phyloP scores from a whole-genome alignment of 2,888 invertebrate genomes.

The Pharmacophagus antenor region DNA sequence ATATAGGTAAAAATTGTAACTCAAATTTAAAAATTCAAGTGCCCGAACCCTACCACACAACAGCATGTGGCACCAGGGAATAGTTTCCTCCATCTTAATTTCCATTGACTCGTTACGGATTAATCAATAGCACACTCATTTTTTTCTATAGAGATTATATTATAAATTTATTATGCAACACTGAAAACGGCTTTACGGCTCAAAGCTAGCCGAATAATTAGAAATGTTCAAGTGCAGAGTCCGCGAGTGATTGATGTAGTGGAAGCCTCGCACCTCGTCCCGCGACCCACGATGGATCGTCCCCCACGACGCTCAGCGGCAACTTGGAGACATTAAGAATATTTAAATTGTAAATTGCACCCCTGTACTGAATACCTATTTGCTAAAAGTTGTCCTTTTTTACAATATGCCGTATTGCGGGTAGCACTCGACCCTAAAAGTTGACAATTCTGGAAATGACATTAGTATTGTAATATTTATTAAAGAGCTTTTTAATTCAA shows the following conservation, averaged over 20 bases:
- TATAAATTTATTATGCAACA: slow-evolving; percentile 38
- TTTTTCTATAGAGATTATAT: not conserved
- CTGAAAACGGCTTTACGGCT: slow-evolving; percentile 53
- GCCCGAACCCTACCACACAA: no score
- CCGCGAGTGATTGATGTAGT: slow-evolving; percentile 81
- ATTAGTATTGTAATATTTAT: no score
- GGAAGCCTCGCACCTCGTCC: slow-evolving; percentile 56
- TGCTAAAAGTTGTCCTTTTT: slow-evolving; percentile 64
- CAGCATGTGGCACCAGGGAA: no score
- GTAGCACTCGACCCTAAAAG: slow-evolving; percentile 26
- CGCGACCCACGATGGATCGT: slow-evolving; percentile 38
- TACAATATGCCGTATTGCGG: slow-evolving; percentile 41
- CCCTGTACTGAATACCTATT: slow-evolving; percentile 79
- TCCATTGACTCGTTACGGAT: no score
- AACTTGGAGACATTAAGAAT: slow-evolving; percentile 79
- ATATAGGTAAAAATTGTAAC: no score
- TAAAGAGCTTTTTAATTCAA: no score
- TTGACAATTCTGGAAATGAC: slow-evolving; percentile 48
- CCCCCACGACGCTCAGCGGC: slow-evolving; percentile 50
- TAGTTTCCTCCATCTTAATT: no score
- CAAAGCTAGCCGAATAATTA: slow-evolving; percentile 74
- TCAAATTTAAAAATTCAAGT: no score
- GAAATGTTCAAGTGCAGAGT: slow-evolving; percentile 76
- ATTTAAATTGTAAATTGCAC: slow-evolving; percentile 80
- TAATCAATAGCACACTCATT: no score